Conservation (phyloP, 2,888 invertebrate genomes). For the Blastobasis adustella region DNA sequence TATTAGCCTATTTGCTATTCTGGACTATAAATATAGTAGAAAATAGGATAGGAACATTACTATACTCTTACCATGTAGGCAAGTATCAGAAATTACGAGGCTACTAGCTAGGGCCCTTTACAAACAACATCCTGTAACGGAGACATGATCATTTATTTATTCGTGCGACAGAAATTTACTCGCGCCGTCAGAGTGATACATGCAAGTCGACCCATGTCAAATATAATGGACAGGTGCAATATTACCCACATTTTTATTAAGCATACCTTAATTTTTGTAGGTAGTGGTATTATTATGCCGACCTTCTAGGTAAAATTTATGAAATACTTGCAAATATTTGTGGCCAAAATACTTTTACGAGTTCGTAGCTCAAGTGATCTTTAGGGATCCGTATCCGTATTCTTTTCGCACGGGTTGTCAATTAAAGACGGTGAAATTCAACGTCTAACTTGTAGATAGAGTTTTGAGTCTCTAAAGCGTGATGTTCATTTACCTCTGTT, state of each 20-base stretch:
- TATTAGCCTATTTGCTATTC: no score
- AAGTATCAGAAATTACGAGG: no score
- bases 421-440: no score
- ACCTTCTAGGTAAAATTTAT: no score
- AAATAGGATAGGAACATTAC: no score
- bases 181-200: conserved; percentile 61
- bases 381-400: not conserved
- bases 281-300: not conserved
- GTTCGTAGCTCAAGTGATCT: not conserved
- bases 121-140: conserved; percentile 39
- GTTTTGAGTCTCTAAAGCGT: not conserved
- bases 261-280: conserved; percentile 6
- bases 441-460: no score
- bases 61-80: no score
- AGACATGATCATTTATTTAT: conserved; percentile 65
- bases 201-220: conserved; percentile 66
- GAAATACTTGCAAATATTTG: no score
- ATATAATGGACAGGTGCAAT: conserved; percentile 57
- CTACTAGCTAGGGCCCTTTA: not conserved
- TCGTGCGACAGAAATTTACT: conserved; percentile 66
- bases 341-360: not conserved
- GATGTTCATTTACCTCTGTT: conserved; percentile 1
- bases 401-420: no score
- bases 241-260: conserved; percentile 43
- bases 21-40: no score